phyloP scores from a whole-genome alignment of 2,888 invertebrate genomes.

The Sinhomidia bicolor region DNA sequence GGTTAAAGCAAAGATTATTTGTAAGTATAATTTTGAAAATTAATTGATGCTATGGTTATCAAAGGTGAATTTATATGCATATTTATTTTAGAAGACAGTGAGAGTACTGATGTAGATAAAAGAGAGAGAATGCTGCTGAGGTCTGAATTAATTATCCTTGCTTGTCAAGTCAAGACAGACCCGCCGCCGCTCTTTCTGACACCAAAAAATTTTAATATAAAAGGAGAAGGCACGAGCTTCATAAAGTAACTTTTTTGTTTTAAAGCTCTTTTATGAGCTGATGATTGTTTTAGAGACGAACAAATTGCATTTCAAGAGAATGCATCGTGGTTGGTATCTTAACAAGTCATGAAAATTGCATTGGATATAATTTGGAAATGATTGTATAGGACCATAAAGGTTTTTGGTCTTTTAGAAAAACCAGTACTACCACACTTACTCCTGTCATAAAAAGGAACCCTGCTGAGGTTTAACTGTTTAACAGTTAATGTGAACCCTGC shows the following conservation, averaged over 20 bases:
- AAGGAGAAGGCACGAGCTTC: constrained; percentile 42
- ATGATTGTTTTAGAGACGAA: constrained; percentile 48
- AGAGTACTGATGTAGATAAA: background rate
- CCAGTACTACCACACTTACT: constrained; percentile 45
- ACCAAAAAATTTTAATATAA: constrained; percentile 15
- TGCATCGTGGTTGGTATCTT: constrained; percentile 43
- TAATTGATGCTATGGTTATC: background rate
- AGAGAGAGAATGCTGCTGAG: background rate
- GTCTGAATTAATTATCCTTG: constrained; percentile 50
- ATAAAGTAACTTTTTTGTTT: constrained; percentile 13
- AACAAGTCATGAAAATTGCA: constrained; percentile 54
- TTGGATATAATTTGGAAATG: constrained; percentile 32
- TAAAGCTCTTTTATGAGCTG: constrained; percentile 39
- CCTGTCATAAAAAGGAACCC: constrained; percentile 40
- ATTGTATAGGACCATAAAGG: constrained; percentile 13
- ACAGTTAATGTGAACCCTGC: constrained; percentile 36
- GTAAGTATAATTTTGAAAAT: background rate
- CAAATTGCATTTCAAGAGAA: constrained; percentile 39
- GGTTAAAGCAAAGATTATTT: no score
- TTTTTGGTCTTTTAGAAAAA: constrained; percentile 25
- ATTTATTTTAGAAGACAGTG: no score
- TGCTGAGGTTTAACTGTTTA: constrained; percentile 32
- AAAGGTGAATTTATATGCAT: background rate
- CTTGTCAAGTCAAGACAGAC: constrained; percentile 7
- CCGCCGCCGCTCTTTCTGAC: background rate